Evolutionary conservation across 1,140 invertebrate species (phyloP).

Genomic region (Hypothenemus hampei): DNA sequence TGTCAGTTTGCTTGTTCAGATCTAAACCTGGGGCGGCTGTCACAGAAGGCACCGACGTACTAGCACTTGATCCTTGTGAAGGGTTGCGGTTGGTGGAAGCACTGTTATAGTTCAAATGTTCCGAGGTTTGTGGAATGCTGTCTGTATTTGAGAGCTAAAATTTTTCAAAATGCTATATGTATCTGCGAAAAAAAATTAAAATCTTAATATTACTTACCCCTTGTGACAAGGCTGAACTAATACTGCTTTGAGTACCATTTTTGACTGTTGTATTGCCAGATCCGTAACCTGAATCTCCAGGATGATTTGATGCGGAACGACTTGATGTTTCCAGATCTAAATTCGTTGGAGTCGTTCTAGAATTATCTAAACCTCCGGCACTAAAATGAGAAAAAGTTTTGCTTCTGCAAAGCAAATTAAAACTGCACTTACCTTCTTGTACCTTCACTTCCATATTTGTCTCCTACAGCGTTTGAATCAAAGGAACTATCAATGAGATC

Average conservation of each 20-base stretch:
- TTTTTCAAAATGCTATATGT: neutral
- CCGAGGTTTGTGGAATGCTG: conserved; percentile 42
- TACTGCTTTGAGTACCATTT: conserved; percentile 43
- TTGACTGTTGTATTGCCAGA: conserved; percentile 33
- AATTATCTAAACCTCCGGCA: conserved; percentile 26
- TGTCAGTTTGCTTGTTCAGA: conserved; percentile 35
- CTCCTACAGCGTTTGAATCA: conserved; percentile 49
- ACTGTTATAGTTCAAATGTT: conserved; percentile 40
- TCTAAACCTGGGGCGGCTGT: conserved; percentile 29
- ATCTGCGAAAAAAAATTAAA: neutral
- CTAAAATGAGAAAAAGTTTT: neutral
- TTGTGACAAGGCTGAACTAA: conserved; percentile 44
- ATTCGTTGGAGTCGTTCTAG: conserved; percentile 24
- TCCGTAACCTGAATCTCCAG: conserved; percentile 36
- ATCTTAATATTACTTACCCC: conserved; percentile 39
- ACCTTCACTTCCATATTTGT: conserved; percentile 35
- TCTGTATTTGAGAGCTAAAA: conserved; percentile 42
- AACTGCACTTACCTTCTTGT: conserved; percentile 13
- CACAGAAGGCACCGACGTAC: conserved; percentile 22
- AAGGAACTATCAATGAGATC: conserved; percentile 69
- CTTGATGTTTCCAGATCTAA: conserved; percentile 35
- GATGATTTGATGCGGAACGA: conserved; percentile 25
- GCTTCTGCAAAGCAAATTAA: neutral
- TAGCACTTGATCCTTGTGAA: conserved; percentile 16
- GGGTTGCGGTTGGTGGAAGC: conserved; percentile 26